phyloP scores from a whole-genome alignment of 2,113 vertebrate genomes.

The Meleagris gallopavo region DNA sequence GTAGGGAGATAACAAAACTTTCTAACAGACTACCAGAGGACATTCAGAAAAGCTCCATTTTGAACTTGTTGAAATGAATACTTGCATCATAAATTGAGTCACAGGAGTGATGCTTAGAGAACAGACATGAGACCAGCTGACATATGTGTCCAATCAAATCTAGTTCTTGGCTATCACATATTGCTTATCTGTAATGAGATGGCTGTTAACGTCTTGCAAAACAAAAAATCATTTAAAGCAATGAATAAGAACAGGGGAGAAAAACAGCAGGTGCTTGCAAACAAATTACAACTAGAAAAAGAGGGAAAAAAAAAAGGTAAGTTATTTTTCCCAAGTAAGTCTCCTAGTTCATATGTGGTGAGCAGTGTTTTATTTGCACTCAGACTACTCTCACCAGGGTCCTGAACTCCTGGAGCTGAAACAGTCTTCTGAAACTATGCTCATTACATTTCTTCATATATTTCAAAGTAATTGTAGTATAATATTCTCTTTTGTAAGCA shows the following conservation, averaged over 20 bases:
- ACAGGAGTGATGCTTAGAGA: background rate
- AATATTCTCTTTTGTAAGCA: slow-evolving; percentile 21
- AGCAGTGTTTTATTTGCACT: slow-evolving; percentile 20
- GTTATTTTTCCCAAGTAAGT: background rate
- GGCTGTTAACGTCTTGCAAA: background rate
- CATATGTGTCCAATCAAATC: background rate
- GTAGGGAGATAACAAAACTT: background rate
- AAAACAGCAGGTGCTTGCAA: background rate
- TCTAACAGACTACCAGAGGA: background rate
- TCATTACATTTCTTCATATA: slow-evolving; percentile 11
- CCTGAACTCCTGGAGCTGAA: slow-evolving; percentile 24
- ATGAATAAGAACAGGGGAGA: background rate
- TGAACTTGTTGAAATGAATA: background rate
- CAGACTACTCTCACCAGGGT: background rate
- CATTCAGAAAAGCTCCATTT: background rate
- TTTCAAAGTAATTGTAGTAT: slow-evolving; percentile 50
- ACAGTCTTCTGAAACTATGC: slow-evolving; percentile 11
- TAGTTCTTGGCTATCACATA: background rate
- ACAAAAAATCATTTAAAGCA: slow-evolving; percentile 15
- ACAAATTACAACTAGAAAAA: slow-evolving; percentile 32
- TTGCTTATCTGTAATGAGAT: background rate
- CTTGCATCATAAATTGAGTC: background rate
- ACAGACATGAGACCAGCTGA: slow-evolving; percentile 19
- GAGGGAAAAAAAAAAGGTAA: slow-evolving; percentile 33
- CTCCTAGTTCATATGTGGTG: background rate